These are phyloP conservation scores for Boloria euphrosyne DNA, from an alignment of 2,888 invertebrate species.

Conservation along the genomic window DNA sequence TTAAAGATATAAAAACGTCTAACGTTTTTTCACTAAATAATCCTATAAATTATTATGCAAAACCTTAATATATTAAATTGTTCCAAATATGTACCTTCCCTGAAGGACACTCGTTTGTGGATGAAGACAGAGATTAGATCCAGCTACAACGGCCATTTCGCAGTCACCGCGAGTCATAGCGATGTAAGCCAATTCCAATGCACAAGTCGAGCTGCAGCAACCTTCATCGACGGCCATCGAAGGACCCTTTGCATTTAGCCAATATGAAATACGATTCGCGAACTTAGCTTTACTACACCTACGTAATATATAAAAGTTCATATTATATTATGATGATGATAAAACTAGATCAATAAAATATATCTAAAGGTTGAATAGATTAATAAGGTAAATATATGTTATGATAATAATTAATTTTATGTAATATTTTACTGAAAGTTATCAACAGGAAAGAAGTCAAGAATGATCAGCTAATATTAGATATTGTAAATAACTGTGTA, in stretches of 20 bases:
- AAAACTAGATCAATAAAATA: neutral
- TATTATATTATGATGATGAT: neutral
- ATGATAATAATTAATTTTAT: too few species aligned
- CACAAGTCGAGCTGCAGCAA: slow-evolving; percentile 59
- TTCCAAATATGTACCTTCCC: slow-evolving; percentile 50
- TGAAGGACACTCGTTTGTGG: slow-evolving; percentile 69
- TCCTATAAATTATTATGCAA: too few species aligned
- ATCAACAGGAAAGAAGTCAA: too few species aligned
- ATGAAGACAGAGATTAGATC: slow-evolving; percentile 81
- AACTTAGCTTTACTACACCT: slow-evolving; percentile 66
- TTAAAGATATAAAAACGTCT: too few species aligned
- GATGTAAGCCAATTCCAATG: slow-evolving; percentile 57
- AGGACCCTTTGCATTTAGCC: slow-evolving; percentile 67
- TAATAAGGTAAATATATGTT: too few species aligned
- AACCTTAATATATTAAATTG: too few species aligned
- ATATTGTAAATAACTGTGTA: too few species aligned
- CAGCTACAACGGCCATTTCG: slow-evolving; percentile 83
- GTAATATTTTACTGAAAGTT: too few species aligned
- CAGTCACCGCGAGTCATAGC: slow-evolving; percentile 61
- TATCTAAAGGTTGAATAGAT: too few species aligned
- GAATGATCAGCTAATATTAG: too few species aligned
- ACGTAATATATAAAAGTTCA: neutral
- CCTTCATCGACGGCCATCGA: slow-evolving; percentile 59
- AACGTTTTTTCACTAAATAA: too few species aligned
- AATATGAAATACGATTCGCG: slow-evolving; percentile 70